Evolutionary conservation across 2,113 vertebrate genomes (phyloP), one percentile per base, ranked within the genome.

Genomic region (Atherinomorus stipes): DNA sequence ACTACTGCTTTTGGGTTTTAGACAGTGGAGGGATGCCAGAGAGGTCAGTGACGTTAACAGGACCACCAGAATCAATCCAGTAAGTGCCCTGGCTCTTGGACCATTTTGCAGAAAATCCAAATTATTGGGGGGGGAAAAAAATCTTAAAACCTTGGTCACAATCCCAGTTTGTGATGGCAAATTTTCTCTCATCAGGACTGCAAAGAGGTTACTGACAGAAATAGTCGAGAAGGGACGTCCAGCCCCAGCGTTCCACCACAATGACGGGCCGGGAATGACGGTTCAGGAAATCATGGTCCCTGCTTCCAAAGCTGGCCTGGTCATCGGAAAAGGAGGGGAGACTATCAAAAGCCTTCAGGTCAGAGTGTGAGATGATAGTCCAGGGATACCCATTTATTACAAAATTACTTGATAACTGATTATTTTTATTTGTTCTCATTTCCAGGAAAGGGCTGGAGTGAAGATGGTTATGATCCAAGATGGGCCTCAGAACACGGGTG

Each of bases 401-500:
- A 28, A 28, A 28, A 28, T 28, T 28, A 28, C 6, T 34, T 34
- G 18, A 19, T 11, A 34, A 34, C 10, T 25, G 11, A 21, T 13
- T 13, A 3, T 18, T 72, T 28, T 25, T 26, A 1, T 49, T 42
- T 49, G n/a, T 21, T 2, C 7, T 42, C 2, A 9, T 23, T 31
- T 83, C 73, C 37, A 99, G 98, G 98, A 99, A 64, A 92, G 98
- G 49, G 96, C 97, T 52, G 98, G 98, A 69, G 98, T 99, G 65
- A 99, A 99, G 92, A 99, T 99, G 98, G 98, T 99, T 18, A 99
- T 99, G 98, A 99, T 99, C 91, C 98, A 99, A 80, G 98, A 99
- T 59, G 98, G 98, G 7, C 98, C 98, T 10, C 97, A 99, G 84
- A 99, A 99, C 90, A 99, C 98, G 66, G 98, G 98, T 18, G 95